A percentile compares a stretch with the other conserved stretches of the same genome.
Conservation (phyloP, 2,888 invertebrate genomes). For the Nomada goodeniana region DNA sequence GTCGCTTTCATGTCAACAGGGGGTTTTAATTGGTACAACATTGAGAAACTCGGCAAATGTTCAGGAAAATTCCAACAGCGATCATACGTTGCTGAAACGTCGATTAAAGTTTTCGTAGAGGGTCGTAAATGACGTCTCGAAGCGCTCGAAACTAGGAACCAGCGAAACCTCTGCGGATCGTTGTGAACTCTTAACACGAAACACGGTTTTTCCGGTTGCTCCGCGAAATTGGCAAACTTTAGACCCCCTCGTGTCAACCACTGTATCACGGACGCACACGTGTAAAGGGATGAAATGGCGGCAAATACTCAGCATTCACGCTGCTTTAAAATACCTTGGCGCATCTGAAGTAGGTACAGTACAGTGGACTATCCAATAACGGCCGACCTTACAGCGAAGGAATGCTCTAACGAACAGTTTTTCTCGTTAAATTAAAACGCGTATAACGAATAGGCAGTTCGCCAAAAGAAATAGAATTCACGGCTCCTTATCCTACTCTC, state of each 20-base stretch:
- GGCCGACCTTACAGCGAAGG: too few relatives aligned
- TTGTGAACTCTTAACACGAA: conserved; percentile 7
- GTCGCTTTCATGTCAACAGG: background rate
- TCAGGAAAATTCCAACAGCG: background rate
- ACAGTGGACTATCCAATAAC: too few relatives aligned
- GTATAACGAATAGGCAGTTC: too few relatives aligned
- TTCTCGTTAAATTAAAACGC: too few relatives aligned
- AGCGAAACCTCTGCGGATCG: conserved; percentile 43
- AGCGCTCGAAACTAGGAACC: conserved; percentile 57
- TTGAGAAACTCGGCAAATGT: background rate
- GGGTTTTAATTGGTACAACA: background rate
- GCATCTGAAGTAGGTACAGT: too few relatives aligned
- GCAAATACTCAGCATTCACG: background rate
- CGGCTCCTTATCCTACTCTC: too few relatives aligned
- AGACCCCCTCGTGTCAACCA: conserved; percentile 6
- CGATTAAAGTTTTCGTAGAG: conserved; percentile 59
- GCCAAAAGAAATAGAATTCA: too few relatives aligned
- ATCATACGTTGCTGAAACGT: conserved; percentile 17
- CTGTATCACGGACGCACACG: background rate
- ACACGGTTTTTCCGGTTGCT: conserved; percentile 36
- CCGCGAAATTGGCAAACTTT: conserved; percentile 57
- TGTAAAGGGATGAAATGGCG: background rate
- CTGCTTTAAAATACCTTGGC: too few relatives aligned
- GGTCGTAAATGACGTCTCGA: conserved; percentile 55
- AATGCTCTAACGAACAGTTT: too few relatives aligned